Conservation (phyloP, 2,113 vertebrate genomes). For the Capreolus pygargus region DNA sequence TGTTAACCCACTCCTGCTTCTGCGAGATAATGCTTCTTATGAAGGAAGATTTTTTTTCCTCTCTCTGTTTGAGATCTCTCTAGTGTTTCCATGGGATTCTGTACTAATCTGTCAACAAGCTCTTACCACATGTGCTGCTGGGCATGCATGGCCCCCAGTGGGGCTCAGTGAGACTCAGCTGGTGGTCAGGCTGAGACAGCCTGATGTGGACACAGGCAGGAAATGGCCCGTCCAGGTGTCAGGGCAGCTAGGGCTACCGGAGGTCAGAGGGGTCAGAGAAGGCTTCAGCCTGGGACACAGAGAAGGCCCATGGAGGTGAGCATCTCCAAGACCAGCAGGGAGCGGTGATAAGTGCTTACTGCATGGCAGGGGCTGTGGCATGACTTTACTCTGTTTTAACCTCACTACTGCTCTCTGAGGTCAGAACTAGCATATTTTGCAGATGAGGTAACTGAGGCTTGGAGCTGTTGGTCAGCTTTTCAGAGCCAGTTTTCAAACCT, state of each 20-base stretch:
- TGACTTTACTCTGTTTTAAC: background rate
- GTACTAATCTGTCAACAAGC: background rate
- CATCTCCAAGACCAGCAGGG: background rate
- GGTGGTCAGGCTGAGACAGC: background rate
- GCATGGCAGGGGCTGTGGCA: background rate
- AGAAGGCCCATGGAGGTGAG: background rate
- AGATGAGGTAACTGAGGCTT: background rate
- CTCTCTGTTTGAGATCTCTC: background rate
- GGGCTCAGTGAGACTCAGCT: background rate
- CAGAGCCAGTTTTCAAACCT: background rate
- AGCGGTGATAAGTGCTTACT: rapidly evolving
- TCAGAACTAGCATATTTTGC: background rate
- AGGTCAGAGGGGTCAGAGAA: background rate
- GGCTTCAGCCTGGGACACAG: background rate
- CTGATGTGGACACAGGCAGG: background rate
- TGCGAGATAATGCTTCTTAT: background rate
- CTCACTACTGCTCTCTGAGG: background rate
- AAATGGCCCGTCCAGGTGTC: background rate
- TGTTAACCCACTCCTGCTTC: background rate
- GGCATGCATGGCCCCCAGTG: background rate
- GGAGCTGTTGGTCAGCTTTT: background rate
- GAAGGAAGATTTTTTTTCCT: background rate
- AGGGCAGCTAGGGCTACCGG: background rate
- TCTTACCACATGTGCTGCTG: background rate
- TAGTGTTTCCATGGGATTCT: background rate